phyloP scores from a whole-genome alignment of 2,113 vertebrate species.

The Labeo catla region DNA sequence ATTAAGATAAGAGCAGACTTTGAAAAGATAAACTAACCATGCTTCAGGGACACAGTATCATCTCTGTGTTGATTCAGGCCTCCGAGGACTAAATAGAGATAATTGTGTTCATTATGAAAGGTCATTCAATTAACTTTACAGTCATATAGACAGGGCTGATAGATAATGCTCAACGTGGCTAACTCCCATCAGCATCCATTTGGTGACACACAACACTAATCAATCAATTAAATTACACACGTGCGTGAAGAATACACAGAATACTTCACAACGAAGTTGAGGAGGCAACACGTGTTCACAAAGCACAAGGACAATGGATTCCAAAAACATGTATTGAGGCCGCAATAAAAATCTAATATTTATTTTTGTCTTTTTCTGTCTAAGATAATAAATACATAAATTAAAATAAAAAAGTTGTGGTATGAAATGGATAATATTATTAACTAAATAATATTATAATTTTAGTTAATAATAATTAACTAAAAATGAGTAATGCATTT shows the following conservation, averaged over 20 bases:
- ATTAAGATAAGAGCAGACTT: slow-evolving; percentile 23
- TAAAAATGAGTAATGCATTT: too few relatives aligned
- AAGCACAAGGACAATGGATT: neutral
- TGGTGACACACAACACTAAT: slow-evolving; percentile 7
- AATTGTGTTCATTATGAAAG: slow-evolving; percentile 47
- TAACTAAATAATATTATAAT: too few relatives aligned
- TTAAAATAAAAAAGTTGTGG: too few relatives aligned
- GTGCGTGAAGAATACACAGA: neutral
- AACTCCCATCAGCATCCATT: slow-evolving; percentile 1
- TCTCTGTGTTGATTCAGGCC: slow-evolving; percentile 4
- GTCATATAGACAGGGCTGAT: slow-evolving; percentile 50
- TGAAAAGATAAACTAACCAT: slow-evolving; percentile 1
- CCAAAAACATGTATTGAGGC: neutral
- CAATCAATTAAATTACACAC: slow-evolving; percentile 12
- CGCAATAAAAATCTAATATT: neutral
- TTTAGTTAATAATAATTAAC: too few relatives aligned
- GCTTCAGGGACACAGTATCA: slow-evolving; percentile 29
- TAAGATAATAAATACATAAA: too few relatives aligned
- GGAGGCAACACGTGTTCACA: neutral
- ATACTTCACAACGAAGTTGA: neutral
- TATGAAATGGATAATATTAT: too few relatives aligned
- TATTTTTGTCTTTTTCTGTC: too few relatives aligned
- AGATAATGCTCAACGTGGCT: slow-evolving; percentile 11
- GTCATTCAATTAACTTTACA: slow-evolving; percentile 67
- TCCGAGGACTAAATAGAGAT: slow-evolving; percentile 23